A percentile compares a stretch with the other conserved stretches of the same genome.
These are phyloP conservation scores for human (Homo sapiens) DNA, from an alignment of 2,113 vertebrate genomes.

Conservation along the genomic window DNA sequence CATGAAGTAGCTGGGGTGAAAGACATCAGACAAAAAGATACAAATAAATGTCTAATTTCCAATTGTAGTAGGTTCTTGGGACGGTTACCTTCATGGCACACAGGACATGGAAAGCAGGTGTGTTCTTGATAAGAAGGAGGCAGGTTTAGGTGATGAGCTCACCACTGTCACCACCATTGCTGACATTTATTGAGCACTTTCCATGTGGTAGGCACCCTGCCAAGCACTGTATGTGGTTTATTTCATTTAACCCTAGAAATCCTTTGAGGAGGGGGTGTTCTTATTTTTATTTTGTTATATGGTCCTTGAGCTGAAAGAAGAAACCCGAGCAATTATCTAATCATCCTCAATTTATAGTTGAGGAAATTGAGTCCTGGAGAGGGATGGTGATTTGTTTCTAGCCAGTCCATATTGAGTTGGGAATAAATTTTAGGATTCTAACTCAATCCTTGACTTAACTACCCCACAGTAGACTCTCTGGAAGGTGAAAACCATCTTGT, in stretches of 20 bases:
- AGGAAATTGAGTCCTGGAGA: background rate
- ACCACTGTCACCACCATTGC: too few species aligned
- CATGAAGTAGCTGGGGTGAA: background rate
- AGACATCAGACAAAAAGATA: background rate
- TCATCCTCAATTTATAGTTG: background rate
- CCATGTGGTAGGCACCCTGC: background rate
- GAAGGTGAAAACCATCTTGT: background rate
- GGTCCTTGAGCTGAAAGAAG: background rate
- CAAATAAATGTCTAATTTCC: background rate
- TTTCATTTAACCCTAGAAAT: background rate
- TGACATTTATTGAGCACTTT: background rate
- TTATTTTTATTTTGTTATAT: background rate
- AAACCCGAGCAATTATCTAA: background rate
- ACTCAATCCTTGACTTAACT: background rate
- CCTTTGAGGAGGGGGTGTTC: background rate
- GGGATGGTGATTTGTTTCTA: background rate
- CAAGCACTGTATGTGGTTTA: background rate
- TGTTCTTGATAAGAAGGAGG: background rate
- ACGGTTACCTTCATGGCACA: background rate
- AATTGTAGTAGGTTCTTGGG: background rate
- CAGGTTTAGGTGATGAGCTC: background rate
- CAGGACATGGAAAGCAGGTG: background rate
- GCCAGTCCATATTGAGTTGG: background rate
- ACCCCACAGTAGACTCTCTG: background rate
- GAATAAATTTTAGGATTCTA: background rate